Conservation (phyloP, 1,140 invertebrate species). For the Penaeus vannamei region DNA sequence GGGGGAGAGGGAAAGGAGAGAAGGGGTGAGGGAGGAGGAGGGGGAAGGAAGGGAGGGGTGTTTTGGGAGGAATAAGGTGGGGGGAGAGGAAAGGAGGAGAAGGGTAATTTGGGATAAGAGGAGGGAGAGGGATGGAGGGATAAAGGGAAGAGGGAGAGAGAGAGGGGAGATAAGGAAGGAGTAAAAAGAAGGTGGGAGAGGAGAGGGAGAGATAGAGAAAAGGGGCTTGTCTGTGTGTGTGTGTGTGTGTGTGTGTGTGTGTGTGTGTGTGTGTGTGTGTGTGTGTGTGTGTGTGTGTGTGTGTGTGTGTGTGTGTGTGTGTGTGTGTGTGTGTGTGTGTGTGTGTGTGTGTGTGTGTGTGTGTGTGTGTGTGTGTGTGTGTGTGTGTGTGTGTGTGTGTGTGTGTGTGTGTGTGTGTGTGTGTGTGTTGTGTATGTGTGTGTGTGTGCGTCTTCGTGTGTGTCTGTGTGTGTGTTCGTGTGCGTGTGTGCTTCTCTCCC, state of each 20-base stretch:
- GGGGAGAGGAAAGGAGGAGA: not conserved
- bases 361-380: too few species aligned
- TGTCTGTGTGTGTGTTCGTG: too few species aligned
- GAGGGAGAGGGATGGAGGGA: not conserved
- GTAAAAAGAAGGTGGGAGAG: not conserved
- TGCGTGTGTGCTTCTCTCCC: too few species aligned
- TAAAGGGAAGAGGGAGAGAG: slow-evolving; percentile 7
- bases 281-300: not conserved
- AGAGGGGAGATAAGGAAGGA: not conserved
- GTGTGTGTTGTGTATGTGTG: too few species aligned
- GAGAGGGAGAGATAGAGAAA: not conserved
- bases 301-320: not conserved
- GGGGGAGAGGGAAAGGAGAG: not conserved
- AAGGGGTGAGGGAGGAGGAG: not conserved
- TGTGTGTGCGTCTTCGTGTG: too few species aligned
- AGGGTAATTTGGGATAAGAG: not conserved
- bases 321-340: not conserved
- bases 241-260: not conserved
- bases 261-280: not conserved
- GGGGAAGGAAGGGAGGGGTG: not conserved
- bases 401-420: too few species aligned
- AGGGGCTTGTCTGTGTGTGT: not conserved
- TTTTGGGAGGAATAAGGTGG: not conserved
- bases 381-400: too few species aligned
- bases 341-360: too few species aligned